phyloP scores from a whole-genome alignment of 2,888 invertebrate genomes.

The Acrobasis repandana region DNA sequence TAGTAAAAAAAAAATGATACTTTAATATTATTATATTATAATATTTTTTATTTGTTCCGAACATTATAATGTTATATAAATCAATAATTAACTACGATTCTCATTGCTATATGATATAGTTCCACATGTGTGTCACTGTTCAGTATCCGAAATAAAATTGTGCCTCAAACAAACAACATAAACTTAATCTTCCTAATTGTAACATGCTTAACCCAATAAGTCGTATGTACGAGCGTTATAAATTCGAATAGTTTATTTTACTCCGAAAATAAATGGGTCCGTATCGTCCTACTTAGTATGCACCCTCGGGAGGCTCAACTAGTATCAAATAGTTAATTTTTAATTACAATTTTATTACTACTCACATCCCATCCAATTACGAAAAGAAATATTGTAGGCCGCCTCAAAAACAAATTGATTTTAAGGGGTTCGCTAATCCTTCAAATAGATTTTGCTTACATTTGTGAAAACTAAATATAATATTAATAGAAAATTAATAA shows the following conservation, averaged over 20 bases:
- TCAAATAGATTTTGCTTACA: background rate
- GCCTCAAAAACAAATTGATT: constrained; percentile 52
- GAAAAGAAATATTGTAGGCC: constrained; percentile 65
- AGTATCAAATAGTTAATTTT: constrained; percentile 80
- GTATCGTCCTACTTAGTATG: constrained; percentile 75
- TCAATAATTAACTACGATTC: too few relatives aligned
- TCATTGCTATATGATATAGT: too few relatives aligned
- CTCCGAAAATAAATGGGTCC: constrained; percentile 70
- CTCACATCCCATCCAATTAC: constrained; percentile 77
- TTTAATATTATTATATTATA: too few relatives aligned
- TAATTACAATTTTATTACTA: constrained; percentile 81
- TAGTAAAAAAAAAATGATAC: too few relatives aligned
- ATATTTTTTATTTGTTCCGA: too few relatives aligned
- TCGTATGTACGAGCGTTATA: constrained; percentile 51
- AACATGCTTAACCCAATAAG: constrained; percentile 43
- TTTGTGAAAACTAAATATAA: background rate
- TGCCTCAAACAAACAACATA: constrained; percentile 8
- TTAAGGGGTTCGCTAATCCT: constrained; percentile 28
- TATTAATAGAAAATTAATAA: background rate
- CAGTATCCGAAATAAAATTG: background rate
- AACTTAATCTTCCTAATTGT: constrained; percentile 39
- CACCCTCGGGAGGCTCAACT: constrained; percentile 71
- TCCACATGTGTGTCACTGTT: too few relatives aligned
- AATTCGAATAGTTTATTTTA: constrained; percentile 75
- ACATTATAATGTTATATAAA: too few relatives aligned